Percentiles rank a stretch among this genome's conserved stretches.
Conservation (phyloP, 2,888 invertebrate genomes). For the Synanthedon tipuliformis region DNA sequence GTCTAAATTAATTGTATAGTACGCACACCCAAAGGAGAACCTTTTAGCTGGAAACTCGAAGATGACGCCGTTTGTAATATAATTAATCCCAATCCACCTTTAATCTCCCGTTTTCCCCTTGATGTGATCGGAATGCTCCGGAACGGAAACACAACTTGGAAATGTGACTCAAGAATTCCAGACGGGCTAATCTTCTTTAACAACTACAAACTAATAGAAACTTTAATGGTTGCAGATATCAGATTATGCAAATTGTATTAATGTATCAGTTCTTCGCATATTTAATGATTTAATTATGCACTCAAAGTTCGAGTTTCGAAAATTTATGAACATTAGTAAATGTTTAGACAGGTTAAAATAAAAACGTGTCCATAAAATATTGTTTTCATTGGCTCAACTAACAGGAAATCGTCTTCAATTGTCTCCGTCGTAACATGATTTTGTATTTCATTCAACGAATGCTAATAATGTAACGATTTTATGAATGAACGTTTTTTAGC, state of each 20-base stretch:
- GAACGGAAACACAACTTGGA: neutral
- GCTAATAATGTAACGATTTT: neutral
- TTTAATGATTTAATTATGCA: too few relatives aligned
- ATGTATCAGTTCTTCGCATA: too few relatives aligned
- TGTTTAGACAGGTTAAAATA: too few relatives aligned
- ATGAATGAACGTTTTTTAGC: conserved; percentile 7
- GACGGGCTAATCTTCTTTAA: too few relatives aligned
- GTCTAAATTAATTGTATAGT: conserved; percentile 32
- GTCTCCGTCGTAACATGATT: neutral
- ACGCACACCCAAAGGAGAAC: conserved; percentile 20
- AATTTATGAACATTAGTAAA: too few relatives aligned
- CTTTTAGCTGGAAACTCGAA: conserved; percentile 27
- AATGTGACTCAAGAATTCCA: neutral
- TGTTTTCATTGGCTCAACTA: too few relatives aligned
- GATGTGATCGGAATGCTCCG: conserved; percentile 2
- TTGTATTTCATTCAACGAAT: neutral
- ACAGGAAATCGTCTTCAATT: too few relatives aligned
- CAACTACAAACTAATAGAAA: too few relatives aligned
- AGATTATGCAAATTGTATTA: too few relatives aligned
- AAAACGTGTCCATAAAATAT: too few relatives aligned
- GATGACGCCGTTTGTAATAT: conserved; percentile 33
- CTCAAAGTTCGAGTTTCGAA: too few relatives aligned
- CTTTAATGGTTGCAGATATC: too few relatives aligned
- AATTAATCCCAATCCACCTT: conserved; percentile 40
- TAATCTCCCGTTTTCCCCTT: conserved; percentile 27